Percentiles rank a stretch among this genome's conserved stretches.
Conservation (phyloP, 2,113 vertebrate genomes). For the Cyanistes caeruleus region DNA sequence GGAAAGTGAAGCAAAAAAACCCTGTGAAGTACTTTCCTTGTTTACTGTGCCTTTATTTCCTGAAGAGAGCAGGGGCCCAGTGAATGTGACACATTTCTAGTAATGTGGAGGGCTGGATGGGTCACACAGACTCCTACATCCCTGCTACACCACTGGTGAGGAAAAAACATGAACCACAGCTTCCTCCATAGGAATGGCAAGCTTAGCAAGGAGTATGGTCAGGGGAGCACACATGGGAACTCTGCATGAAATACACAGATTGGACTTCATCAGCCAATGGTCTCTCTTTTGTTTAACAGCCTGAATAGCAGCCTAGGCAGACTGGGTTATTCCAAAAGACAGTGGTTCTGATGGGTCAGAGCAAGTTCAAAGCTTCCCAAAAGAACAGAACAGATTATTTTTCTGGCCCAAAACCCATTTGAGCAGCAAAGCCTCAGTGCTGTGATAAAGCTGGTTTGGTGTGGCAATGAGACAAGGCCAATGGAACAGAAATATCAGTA, state of each 20-base stretch:
- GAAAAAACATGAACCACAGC: background rate
- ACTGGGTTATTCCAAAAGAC: background rate
- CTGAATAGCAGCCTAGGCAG: background rate
- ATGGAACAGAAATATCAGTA: background rate
- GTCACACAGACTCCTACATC: background rate
- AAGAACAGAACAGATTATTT: background rate
- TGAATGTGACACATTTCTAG: background rate
- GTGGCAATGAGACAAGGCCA: background rate
- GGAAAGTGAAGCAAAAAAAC: background rate
- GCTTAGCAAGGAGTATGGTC: background rate
- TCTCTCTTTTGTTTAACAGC: background rate
- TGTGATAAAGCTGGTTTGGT: background rate
- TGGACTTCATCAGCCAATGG: background rate
- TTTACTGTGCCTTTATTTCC: background rate
- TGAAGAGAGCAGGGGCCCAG: background rate
- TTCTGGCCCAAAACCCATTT: background rate
- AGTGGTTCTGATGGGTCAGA: background rate
- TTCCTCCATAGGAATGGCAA: background rate
- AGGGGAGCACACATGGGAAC: background rate
- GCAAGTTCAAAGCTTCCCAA: background rate
- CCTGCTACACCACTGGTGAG: background rate
- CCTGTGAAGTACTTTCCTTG: background rate
- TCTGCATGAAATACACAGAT: background rate
- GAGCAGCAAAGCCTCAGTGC: background rate
- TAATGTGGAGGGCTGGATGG: background rate